Percentiles rank a stretch among this genome's conserved stretches.
phyloP scores from a whole-genome alignment of 2,113 vertebrate genomes.

The Anguilla rostrata region DNA sequence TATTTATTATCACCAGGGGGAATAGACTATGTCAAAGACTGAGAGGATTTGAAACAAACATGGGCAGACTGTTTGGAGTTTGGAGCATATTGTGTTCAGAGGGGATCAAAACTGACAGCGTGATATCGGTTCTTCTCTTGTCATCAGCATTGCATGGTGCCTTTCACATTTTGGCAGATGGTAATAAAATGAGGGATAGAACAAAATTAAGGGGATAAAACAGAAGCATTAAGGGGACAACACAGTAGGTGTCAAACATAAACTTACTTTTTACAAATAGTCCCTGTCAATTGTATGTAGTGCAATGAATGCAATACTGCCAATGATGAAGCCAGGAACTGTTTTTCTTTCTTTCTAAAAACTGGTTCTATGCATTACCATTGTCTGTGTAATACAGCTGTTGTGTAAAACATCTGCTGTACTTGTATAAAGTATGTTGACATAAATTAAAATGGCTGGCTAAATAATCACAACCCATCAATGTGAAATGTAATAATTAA shows the following conservation, averaged over 20 bases:
- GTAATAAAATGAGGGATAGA: constrained; percentile 21
- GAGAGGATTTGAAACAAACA: constrained; percentile 41
- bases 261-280: neutral
- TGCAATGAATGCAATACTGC: neutral
- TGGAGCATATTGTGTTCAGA: constrained; percentile 19
- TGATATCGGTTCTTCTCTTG: constrained; percentile 31
- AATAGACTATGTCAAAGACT: constrained; percentile 32
- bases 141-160: constrained; percentile 21
- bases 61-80: neutral
- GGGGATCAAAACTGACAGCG: constrained; percentile 28
- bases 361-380: too few relatives aligned
- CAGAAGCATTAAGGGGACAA: neutral
- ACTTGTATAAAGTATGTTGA: too few relatives aligned
- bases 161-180: constrained; percentile 9
- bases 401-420: too few relatives aligned
- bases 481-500: too few relatives aligned
- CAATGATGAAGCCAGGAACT: neutral
- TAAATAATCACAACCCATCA: too few relatives aligned
- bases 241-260: constrained; percentile 17
- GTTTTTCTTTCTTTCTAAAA: neutral
- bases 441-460: too few relatives aligned
- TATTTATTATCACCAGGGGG: constrained; percentile 30
- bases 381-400: too few relatives aligned
- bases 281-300: neutral
- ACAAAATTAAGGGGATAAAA: neutral